Base-by-base conservation (phyloP, 2,888 invertebrate genomes). In the Tachina fera region DNA sequence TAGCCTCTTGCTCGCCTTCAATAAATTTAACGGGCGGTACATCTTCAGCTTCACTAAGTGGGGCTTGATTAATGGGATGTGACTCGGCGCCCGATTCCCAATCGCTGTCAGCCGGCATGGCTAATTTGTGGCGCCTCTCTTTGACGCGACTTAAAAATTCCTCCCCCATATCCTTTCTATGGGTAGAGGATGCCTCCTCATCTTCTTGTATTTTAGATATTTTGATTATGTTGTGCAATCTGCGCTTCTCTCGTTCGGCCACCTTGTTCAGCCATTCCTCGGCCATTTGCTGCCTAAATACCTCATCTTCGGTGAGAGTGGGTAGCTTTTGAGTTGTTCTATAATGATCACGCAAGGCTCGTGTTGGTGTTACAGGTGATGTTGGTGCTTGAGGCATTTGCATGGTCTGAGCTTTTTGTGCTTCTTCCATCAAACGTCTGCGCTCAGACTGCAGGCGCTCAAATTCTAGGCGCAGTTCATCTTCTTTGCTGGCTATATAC, bases 201-300 rank as follows among this genome's bases (percentile, higher is more conserved):
- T 89, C 88, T 83, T 91, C 90, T 86, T 90, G 88, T n/a, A 93
- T 92, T 89, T 95, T 95, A 0, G 96, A 96, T 83, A 97, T 95
- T 94, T 96, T 97, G 16, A 97, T 96, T 31, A 97, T 95, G 93
- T 96, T 97, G 75, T 96, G 95, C 84, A 96, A 95, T 88, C 96
- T 96, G 61, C 97, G 94, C 90, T 97, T 96, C 89, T 96, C 95
- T 13, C 97, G 94, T 91, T 96, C 96, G 8, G 96, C 95, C 89
- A 97, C 95, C 92, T 97, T 96, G 90, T 94, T 94, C 90, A 97
- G 94, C 93, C 97, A 97, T 91, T 97, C 97, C 88, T 96, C 94
- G 92, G 96, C 97, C 97, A 97, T 97, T 92, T 95, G 95, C 88
- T 96, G 95, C 9, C 97, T 95, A 88, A 96, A 95, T 58, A 95